Base-by-base conservation (phyloP, 2,888 invertebrate species). In the Bellardia bayeri region DNA sequence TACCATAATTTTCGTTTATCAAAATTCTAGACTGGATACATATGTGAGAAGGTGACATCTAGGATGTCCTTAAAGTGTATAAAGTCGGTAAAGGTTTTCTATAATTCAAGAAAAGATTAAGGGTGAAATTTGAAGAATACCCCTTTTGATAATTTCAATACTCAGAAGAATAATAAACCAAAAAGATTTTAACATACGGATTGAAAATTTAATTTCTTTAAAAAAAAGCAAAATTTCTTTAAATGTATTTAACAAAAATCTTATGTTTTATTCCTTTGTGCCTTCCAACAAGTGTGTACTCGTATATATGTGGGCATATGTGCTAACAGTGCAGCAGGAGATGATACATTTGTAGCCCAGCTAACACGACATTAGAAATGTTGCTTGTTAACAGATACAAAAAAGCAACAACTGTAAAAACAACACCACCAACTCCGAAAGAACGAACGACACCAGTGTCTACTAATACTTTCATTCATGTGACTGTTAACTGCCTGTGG, bases 401-500 rank as follows among this genome's bases (percentile, higher is more conserved):
- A 61, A 61, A 69, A 58, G 23, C 51, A 79, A 45, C 45, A 71
- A 64, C 11, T 45, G 30, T 14, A 69, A 64, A 8, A 79, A 14
- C 14, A 72, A 56, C 54, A 72, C 23, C 14, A 45, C 30, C 14
- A 72, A 56, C 54, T 58, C 23, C 14, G 37, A 37, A 37, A 4
- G 37, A 37, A 33, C 33, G 5, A 64, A 54, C 23, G 56, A 30
- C 40, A 72, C 42, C 80, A 76, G 69, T 74, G 61, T 33, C 72
- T 84, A 76, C 72, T 84, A 76, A 71, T 82, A 30, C 58, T 56
- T 81, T 56, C 69, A 42, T 61, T 51, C 56, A 74, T 80, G 68
- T 61, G 54, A 82, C 78, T 75, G 75, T 75, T 82, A 82, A 74
- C 82, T 84, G 88, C 88, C 86, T 88, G 88, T 84, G 84, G 88